These are phyloP conservation scores for Drosophila koepferae DNA, from an alignment of 2,888 invertebrate species.

Conservation along the genomic window DNA sequence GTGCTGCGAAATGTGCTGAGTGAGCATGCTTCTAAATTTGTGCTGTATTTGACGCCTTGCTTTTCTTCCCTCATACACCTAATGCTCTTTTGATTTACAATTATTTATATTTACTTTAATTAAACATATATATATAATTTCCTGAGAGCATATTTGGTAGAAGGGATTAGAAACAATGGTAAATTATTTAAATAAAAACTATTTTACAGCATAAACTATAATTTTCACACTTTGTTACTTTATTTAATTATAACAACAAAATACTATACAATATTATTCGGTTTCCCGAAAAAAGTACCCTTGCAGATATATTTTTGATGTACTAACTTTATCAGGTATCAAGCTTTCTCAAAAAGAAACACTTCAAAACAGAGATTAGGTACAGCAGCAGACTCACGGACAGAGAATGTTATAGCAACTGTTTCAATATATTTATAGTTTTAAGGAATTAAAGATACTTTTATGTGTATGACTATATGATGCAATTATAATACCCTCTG, in stretches of 20 bases:
- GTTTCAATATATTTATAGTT: no score
- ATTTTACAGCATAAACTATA: not conserved
- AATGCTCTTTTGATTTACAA: not conserved
- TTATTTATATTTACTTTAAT: not conserved
- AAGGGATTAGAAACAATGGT: not conserved
- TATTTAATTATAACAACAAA: not conserved
- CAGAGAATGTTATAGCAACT: not conserved
- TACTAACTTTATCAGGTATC: not conserved
- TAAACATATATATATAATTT: not conserved
- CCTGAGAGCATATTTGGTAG: conserved; percentile 3
- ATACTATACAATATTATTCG: conserved; percentile 3
- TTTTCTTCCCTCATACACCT: not conserved
- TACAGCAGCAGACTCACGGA: not conserved
- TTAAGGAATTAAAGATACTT: no score
- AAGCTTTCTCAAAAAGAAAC: not conserved
- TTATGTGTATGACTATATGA: not conserved
- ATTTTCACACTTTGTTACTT: not conserved
- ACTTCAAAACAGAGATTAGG: not conserved
- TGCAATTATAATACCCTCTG: not conserved
- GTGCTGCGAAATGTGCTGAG: conserved; percentile 4
- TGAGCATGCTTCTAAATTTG: conserved; percentile 37
- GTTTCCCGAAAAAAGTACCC: conserved; percentile 1
- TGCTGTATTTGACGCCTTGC: conserved; percentile 16
- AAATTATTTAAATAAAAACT: not conserved
- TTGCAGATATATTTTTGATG: conserved; percentile 3